phyloP scores from a whole-genome alignment of 2,797 vertebrate species.

The Acanthornis magna region DNA sequence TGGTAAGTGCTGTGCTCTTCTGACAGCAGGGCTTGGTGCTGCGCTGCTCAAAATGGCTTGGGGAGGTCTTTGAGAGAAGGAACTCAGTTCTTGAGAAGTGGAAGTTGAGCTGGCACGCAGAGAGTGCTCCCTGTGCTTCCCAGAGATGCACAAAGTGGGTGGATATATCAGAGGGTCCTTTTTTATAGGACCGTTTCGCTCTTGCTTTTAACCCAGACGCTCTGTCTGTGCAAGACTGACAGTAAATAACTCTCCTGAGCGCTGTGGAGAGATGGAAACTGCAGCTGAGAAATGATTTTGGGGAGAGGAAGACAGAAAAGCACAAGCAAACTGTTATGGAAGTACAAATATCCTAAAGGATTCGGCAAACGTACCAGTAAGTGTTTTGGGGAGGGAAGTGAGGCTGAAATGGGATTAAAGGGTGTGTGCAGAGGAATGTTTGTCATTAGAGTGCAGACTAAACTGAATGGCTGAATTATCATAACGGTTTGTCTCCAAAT shows the following conservation, averaged over 20 bases:
- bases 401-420: not conserved
- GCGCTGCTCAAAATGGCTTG: not conserved
- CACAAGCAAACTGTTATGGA: not conserved
- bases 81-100: not conserved
- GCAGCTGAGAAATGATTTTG: conserved; percentile 34
- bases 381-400: not conserved
- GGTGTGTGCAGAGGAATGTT: not conserved
- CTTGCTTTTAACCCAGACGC: conserved; percentile 12
- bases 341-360: not conserved
- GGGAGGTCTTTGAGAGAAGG: not conserved
- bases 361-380: not conserved
- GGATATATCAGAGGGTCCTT: not conserved
- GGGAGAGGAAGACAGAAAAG: conserved; percentile 44
- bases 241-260: not conserved
- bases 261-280: conserved; percentile 10
- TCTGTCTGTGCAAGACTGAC: conserved; percentile 7
- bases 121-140: not conserved
- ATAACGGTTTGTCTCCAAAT: not conserved
- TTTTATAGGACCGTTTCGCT: not conserved
- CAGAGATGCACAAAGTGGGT: not conserved
- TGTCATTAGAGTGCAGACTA: not conserved
- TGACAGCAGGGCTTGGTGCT: conserved; percentile 13
- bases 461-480: not conserved
- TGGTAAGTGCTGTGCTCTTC: conserved; percentile 38
- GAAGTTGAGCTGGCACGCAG: not conserved